Evolutionary conservation across 2,888 invertebrate species (phyloP).

Genomic region (Drosophila testacea): DNA sequence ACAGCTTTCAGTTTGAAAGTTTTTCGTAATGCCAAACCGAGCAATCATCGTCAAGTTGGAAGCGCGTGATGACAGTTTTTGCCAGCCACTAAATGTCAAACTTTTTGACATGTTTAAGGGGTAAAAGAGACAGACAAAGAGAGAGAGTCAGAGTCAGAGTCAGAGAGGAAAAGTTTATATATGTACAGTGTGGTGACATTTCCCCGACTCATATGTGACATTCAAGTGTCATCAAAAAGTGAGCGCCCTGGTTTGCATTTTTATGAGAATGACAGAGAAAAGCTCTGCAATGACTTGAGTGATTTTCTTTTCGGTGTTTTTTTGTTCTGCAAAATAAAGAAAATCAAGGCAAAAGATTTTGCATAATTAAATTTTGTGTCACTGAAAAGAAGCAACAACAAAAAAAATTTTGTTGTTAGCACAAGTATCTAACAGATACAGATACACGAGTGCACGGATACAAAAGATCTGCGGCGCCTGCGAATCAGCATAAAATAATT

Average conservation of each 20-base stretch:
- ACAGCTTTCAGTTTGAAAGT: constrained; percentile 26
- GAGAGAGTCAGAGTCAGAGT: neutral
- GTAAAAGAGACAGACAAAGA: constrained; percentile 11
- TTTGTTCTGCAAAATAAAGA: constrained; percentile 36
- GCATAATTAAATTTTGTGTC: constrained; percentile 74
- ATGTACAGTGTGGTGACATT: constrained; percentile 39
- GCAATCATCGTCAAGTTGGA: constrained; percentile 76
- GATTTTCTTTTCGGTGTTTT: constrained; percentile 57
- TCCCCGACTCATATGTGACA: constrained; percentile 72
- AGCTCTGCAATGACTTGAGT: constrained; percentile 66
- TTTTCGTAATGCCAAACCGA: constrained; percentile 64
- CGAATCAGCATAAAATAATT: constrained; percentile 77
- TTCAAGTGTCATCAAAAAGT: constrained; percentile 77
- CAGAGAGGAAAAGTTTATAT: constrained; percentile 13
- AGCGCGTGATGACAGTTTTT: constrained; percentile 75
- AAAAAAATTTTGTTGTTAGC: constrained; percentile 41
- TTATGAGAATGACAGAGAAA: constrained; percentile 76
- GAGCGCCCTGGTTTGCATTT: constrained; percentile 73
- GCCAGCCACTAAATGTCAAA: constrained; percentile 82
- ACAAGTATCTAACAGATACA: constrained; percentile 58
- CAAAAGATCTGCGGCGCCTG: constrained; percentile 67
- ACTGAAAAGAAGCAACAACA: constrained; percentile 16
- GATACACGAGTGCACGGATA: constrained; percentile 55
- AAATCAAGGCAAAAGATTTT: constrained; percentile 60
- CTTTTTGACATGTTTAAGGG: constrained; percentile 67